phyloP scores from a whole-genome alignment of 2,113 vertebrate genomes.

The Stigmatopora nigra region DNA sequence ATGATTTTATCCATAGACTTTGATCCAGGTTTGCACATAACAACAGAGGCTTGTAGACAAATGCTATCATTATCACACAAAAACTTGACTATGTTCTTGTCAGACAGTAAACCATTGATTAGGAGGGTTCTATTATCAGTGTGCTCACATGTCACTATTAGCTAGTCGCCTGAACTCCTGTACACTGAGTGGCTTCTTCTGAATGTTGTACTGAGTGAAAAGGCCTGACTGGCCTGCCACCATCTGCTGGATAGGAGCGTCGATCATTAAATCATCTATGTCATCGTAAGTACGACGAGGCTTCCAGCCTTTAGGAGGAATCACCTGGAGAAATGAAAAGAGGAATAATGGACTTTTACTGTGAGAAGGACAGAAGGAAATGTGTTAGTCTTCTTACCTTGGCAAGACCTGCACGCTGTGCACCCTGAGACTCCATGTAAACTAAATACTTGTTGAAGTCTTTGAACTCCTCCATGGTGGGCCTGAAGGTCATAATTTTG shows the following conservation, averaged over 20 bases:
- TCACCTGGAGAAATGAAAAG: constrained; percentile 68
- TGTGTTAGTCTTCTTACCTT: constrained; percentile 71
- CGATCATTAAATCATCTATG: constrained; percentile 89
- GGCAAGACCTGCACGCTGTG: constrained; percentile 89
- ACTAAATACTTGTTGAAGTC: constrained; percentile 90
- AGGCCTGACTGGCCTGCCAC: constrained; percentile 94
- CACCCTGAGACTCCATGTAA: constrained; percentile 92
- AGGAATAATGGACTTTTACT: background rate
- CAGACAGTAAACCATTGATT: background rate
- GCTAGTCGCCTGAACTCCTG: constrained; percentile 91
- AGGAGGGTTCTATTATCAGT: background rate
- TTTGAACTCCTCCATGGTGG: constrained; percentile 87
- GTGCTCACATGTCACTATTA: constrained; percentile 88
- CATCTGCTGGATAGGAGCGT: constrained; percentile 95
- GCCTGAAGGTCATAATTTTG: constrained; percentile 96
- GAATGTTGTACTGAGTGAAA: constrained; percentile 97
- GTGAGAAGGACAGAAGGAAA: background rate
- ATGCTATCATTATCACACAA: too few species aligned
- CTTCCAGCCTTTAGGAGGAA: constrained; percentile 94
- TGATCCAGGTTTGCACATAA: too few species aligned
- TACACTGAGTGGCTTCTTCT: constrained; percentile 92
- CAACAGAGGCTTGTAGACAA: too few species aligned
- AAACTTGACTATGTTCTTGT: background rate
- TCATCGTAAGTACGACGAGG: constrained; percentile 87
- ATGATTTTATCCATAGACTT: too few species aligned